phyloP scores from a whole-genome alignment of 23 tunicate genomes.

The Trididemnum clinides region DNA sequence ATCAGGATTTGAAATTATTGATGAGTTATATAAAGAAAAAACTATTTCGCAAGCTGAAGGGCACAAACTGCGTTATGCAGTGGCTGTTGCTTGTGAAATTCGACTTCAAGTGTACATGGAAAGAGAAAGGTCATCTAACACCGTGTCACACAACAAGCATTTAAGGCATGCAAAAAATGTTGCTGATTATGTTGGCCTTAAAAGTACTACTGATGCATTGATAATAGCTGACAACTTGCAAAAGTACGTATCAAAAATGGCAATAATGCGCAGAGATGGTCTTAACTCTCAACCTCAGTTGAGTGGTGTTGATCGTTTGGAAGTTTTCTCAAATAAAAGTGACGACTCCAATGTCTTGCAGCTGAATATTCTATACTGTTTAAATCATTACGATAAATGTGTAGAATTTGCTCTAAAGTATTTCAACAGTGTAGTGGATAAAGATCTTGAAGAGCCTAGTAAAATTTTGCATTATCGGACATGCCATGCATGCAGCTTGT shows the following conservation, averaged over 20 bases:
- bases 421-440: neutral
- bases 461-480: neutral
- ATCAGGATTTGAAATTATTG: neutral
- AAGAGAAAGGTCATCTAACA: neutral
- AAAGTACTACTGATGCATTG: neutral
- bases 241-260: neutral
- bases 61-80: neutral
- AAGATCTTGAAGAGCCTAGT: neutral
- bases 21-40: neutral
- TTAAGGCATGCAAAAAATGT: neutral
- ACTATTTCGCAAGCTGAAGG: neutral
- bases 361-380: neutral
- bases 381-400: neutral
- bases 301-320: too few species aligned
- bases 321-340: neutral
- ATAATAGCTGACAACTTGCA: neutral
- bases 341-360: neutral
- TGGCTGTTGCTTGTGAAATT: conserved; percentile 4
- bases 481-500: neutral
- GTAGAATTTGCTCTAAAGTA: neutral
- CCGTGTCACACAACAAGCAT: neutral
- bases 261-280: neutral
- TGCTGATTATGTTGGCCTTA: neutral
- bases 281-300: too few species aligned
- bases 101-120: neutral